Conservation (phyloP, 2,113 vertebrate species). For the Pelecanoides urinatrix region DNA sequence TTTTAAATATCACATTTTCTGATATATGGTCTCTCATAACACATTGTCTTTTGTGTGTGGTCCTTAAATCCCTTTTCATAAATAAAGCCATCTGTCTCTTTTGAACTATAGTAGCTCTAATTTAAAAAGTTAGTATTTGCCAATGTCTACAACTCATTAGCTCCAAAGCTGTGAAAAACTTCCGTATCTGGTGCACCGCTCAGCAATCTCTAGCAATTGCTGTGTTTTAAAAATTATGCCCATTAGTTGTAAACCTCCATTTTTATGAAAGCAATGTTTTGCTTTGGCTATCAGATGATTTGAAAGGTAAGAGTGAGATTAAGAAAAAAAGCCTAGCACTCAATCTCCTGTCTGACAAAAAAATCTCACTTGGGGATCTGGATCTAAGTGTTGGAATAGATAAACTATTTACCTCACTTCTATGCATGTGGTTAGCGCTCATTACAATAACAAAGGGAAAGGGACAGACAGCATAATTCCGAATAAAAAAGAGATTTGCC, state of each 20-base stretch:
- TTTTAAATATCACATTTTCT: neutral
- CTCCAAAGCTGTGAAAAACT: slow-evolving; percentile 44
- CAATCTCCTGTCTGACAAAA: neutral
- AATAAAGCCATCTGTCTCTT: slow-evolving; percentile 56
- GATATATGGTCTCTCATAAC: neutral
- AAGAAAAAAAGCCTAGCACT: neutral
- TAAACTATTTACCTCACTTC: neutral
- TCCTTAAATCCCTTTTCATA: slow-evolving; percentile 30
- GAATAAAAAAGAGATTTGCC: neutral
- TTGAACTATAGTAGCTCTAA: slow-evolving; percentile 39
- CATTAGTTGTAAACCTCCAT: neutral
- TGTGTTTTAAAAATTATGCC: neutral
- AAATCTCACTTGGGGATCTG: neutral
- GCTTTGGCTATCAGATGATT: neutral
- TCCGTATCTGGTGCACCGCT: neutral
- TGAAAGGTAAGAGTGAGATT: neutral
- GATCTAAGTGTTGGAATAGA: neutral
- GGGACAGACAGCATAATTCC: neutral
- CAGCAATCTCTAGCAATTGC: neutral
- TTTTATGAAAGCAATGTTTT: neutral
- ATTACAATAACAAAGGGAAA: neutral
- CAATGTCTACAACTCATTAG: slow-evolving; percentile 45
- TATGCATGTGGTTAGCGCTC: neutral
- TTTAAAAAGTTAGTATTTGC: slow-evolving; percentile 42
- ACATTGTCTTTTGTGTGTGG: slow-evolving; percentile 4